Percentiles rank a stretch among this genome's conserved stretches.
Conservation (phyloP, 2,888 invertebrate genomes). For the Fragum sueziense region DNA sequence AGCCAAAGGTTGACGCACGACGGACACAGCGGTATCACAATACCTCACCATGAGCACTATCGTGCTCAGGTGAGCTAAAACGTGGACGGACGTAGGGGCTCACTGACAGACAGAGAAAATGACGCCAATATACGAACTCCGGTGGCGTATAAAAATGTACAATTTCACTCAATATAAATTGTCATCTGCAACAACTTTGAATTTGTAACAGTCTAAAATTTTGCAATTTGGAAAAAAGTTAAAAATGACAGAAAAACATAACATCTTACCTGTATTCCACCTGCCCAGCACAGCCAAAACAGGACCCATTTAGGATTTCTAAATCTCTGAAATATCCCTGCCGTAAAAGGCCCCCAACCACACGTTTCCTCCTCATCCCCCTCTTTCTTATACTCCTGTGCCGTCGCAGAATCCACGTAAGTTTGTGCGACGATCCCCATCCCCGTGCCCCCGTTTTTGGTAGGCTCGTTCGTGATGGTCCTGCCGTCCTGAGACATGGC, state of each 20-base stretch:
- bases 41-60: too few relatives aligned
- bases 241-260: neutral
- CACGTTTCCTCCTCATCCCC: slow-evolving; percentile 82
- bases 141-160: too few relatives aligned
- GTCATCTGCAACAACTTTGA: neutral
- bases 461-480: slow-evolving; percentile 23
- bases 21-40: too few relatives aligned
- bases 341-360: slow-evolving; percentile 88
- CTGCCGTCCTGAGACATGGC: slow-evolving; percentile 49
- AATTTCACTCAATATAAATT: neutral
- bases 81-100: too few relatives aligned
- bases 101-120: too few relatives aligned
- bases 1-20: too few relatives aligned
- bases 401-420: slow-evolving; percentile 44
- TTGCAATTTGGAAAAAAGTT: neutral
- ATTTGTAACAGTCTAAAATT: slow-evolving; percentile 1
- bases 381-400: slow-evolving; percentile 6
- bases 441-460: slow-evolving; percentile 38
- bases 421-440: slow-evolving; percentile 33
- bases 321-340: slow-evolving; percentile 87
- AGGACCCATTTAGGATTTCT: slow-evolving; percentile 90
- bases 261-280: slow-evolving; percentile 86
- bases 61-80: too few relatives aligned
- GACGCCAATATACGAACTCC: too few relatives aligned
- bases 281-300: slow-evolving; percentile 91